These are phyloP conservation scores for Pangasius krempfi DNA, from an alignment of 2,797 vertebrate species.

Conservation along the genomic window DNA sequence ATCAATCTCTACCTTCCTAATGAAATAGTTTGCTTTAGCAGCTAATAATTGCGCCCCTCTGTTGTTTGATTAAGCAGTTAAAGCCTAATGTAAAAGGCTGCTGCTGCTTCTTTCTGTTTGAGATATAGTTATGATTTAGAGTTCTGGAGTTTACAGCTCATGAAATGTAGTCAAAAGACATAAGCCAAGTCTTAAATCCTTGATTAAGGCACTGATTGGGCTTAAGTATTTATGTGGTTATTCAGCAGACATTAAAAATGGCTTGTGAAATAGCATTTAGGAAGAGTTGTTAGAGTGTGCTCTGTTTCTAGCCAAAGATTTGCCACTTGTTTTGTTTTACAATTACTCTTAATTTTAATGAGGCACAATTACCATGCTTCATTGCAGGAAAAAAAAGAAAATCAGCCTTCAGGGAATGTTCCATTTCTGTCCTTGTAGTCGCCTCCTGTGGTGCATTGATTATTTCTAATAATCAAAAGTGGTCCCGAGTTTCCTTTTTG, in stretches of 20 bases:
- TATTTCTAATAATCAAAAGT: background rate
- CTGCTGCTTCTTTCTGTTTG: constrained; percentile 19
- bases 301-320: background rate
- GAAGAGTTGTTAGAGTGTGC: background rate
- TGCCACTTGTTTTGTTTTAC: background rate
- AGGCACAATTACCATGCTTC: constrained; percentile 7
- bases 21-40: constrained; percentile 21
- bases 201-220: constrained; percentile 20
- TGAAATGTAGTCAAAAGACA: background rate
- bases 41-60: constrained; percentile 30
- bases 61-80: constrained; percentile 46
- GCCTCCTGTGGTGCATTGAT: background rate
- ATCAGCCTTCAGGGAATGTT: constrained; percentile 23
- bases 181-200: constrained; percentile 6
- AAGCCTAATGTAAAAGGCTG: constrained; percentile 41
- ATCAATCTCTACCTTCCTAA: background rate
- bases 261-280: background rate
- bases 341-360: constrained; percentile 23
- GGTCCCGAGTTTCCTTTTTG: constrained; percentile 1
- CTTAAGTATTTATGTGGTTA: background rate
- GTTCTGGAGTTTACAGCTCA: background rate
- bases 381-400: constrained; percentile 1
- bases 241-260: constrained; percentile 24
- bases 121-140: background rate
- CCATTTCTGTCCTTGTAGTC: constrained; percentile 4